Conservation (phyloP, 1,140 invertebrate species). For the Cotesia vestalis region DNA sequence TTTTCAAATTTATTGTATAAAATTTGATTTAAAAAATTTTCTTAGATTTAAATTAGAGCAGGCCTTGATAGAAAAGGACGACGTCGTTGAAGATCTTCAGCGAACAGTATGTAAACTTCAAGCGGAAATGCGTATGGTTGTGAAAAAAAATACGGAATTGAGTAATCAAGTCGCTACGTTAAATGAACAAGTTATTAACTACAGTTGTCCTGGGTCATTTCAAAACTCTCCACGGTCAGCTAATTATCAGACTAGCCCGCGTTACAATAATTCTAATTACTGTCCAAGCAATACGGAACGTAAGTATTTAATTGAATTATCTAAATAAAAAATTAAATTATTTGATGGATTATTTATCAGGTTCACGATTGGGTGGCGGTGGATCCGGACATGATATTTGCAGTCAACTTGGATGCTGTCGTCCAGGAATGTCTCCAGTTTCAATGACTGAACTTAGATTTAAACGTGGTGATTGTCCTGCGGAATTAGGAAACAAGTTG, state of each 20-base stretch:
- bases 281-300: neutral
- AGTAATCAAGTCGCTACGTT: slow-evolving; percentile 45
- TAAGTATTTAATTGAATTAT: neutral
- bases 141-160: slow-evolving; percentile 56
- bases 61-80: slow-evolving; percentile 63
- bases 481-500: slow-evolving; percentile 49
- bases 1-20: neutral
- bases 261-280: neutral
- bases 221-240: neutral
- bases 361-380: slow-evolving; percentile 20
- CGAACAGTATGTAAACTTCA: slow-evolving; percentile 63
- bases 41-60: slow-evolving; percentile 67
- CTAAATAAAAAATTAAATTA: too few relatives aligned
- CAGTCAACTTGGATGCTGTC: slow-evolving; percentile 30
- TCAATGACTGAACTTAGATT: slow-evolving; percentile 22
- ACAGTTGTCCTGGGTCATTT: slow-evolving; percentile 26
- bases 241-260: neutral
- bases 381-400: neutral
- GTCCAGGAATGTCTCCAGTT: slow-evolving; percentile 21
- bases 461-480: slow-evolving; percentile 46
- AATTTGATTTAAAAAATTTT: neutral
- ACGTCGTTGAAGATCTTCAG: slow-evolving; percentile 62
- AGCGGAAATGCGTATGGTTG: slow-evolving; percentile 59
- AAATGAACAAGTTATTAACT: slow-evolving; percentile 43
- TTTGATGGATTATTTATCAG: neutral